Base-by-base conservation (phyloP, 1,140 invertebrate species). In the Drosophila nannoptera region DNA sequence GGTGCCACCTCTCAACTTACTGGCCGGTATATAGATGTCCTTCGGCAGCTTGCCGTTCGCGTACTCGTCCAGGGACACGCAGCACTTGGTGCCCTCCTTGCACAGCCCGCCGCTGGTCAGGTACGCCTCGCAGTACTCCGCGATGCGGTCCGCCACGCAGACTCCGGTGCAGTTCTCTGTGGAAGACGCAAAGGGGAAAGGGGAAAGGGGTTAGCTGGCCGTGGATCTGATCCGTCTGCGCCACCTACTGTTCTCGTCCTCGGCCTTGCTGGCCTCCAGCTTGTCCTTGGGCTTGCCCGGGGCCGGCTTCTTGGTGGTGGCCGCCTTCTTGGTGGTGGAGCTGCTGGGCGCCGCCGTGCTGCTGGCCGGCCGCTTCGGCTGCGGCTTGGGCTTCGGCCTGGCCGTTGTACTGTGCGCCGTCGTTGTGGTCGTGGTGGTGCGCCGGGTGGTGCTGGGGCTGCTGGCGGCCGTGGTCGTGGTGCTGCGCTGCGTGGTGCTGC, bases 81-180 rank as follows among this genome's bases (percentile, higher is more conserved):
- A 96, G 90, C 95, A 96, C 59, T 92, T 91, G 52, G 93, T 91
- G 7, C 93, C 93, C 12, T 92, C 84, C 74, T 94, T 93, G 86
- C 95, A 96, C 0, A 96, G 90, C 5, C 91, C 91, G 11, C 91
- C 90, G 2, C 93, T 92, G 43, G 93, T 93, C 5, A 97, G 87
- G 59, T 96, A 94, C 0, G 95, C 95, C 75, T 97, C 95, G 84
- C 96, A 97, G 86, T 97, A 97, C 76, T 94, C 92, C 0, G 95
- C 93, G 53, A 97, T 94, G 5, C 93, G 91, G 49, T 95, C 93
- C 0, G 94, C 93, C 64, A 97, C 95, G 75, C 96, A 97, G 7
- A 96, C 93, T 0, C 96, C 95, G 0, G 93, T 93, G 87, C 95
- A 97, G 7, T 91, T 76, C 11, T 88, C 87, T 81, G 38, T 0